Conservation (phyloP, 1,140 invertebrate species). For the Meloidogyne hapla region DNA sequence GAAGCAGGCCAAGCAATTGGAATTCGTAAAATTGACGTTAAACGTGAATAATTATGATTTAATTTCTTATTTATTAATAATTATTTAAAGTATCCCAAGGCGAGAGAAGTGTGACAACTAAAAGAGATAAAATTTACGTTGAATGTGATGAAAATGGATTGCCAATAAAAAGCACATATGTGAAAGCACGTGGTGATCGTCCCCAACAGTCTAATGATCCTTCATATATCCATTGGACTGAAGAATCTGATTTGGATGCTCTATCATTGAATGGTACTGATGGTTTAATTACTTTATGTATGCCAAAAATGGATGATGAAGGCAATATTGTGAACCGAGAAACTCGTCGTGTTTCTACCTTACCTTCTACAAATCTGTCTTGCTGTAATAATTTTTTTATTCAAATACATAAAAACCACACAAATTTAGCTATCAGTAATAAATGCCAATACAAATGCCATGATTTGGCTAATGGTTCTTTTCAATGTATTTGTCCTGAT, state of each 20-base stretch:
- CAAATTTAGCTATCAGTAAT: conserved; percentile 37
- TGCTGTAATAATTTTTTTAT: not conserved
- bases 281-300: conserved; percentile 14
- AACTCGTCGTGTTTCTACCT: not conserved
- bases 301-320: conserved; percentile 8
- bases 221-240: conserved; percentile 24
- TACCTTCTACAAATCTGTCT: not conserved
- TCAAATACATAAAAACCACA: not conserved
- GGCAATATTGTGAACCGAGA: not conserved
- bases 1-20: conserved; percentile 69
- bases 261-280: conserved; percentile 29
- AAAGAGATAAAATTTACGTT: conserved; percentile 40
- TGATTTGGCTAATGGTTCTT: conserved; percentile 46
- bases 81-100: conserved; percentile 36
- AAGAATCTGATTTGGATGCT: conserved; percentile 1
- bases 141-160: conserved; percentile 56
- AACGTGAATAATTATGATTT: conserved; percentile 33
- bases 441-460: conserved; percentile 53
- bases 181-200: conserved; percentile 50
- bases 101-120: not conserved
- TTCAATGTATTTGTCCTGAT: conserved; percentile 51
- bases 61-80: not conserved
- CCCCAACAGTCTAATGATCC: conserved; percentile 33
- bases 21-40: conserved; percentile 42
- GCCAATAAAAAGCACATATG: conserved; percentile 49